Evolutionary conservation across 2,888 invertebrate genomes (phyloP).

Genomic region (Ochropacha duplaris): DNA sequence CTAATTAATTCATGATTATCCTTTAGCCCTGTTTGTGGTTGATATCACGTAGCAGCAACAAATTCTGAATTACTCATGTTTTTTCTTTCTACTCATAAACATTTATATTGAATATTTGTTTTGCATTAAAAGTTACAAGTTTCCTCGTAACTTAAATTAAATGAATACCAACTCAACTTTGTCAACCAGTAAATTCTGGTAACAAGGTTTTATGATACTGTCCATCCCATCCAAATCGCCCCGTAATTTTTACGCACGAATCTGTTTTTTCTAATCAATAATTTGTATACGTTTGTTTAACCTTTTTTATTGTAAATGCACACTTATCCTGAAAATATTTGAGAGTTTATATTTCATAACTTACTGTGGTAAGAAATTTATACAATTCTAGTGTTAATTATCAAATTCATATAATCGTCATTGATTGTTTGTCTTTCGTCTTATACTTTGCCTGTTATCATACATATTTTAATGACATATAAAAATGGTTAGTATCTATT

Average conservation of each 20-base stretch:
- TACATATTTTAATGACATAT: not conserved
- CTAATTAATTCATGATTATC: not conserved
- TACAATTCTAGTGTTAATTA: not conserved
- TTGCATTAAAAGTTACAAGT: not conserved
- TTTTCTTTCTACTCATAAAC: not conserved
- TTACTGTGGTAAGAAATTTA: not conserved
- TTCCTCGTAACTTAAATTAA: not conserved
- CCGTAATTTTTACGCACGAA: not conserved
- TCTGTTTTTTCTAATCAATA: not conserved
- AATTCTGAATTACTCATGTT: conserved; percentile 1
- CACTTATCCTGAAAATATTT: not conserved
- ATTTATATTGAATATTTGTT: not conserved
- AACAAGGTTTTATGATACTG: too few relatives aligned
- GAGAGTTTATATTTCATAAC: not conserved
- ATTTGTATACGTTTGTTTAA: conserved; percentile 2
- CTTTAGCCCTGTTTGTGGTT: not conserved
- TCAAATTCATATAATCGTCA: not conserved
- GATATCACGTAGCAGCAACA: not conserved
- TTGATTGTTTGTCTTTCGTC: not conserved
- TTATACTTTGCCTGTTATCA: not conserved
- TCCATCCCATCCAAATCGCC: too few relatives aligned
- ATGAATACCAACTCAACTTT: not conserved
- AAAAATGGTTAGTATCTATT: not conserved
- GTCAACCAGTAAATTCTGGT: not conserved
- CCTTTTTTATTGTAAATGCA: not conserved